These are phyloP conservation scores for Apteryx owenii DNA, from an alignment of 2,113 vertebrate species.

Conservation along the genomic window DNA sequence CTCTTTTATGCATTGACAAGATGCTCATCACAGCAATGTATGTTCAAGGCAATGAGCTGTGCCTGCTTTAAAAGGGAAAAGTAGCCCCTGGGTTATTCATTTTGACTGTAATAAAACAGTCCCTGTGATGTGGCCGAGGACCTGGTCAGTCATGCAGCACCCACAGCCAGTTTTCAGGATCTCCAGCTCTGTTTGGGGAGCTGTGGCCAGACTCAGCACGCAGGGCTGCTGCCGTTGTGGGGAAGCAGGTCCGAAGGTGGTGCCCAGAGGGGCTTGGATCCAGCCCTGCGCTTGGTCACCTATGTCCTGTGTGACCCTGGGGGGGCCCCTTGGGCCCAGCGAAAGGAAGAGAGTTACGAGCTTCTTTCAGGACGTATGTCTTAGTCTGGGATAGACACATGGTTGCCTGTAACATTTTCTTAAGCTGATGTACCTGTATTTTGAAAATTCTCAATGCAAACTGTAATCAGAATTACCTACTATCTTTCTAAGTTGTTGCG, in stretches of 20 bases:
- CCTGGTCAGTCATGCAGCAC: no score
- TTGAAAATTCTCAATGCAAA: not conserved
- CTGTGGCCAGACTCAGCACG: not conserved
- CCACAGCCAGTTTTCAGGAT: not conserved
- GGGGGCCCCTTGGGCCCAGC: not conserved
- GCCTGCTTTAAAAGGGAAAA: not conserved
- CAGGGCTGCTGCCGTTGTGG: not conserved
- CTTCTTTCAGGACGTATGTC: not conserved
- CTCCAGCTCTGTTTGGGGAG: not conserved
- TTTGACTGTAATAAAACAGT: not conserved
- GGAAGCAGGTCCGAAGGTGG: not conserved
- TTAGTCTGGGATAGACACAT: accelerated
- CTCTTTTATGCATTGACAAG: not conserved
- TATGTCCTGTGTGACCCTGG: accelerated
- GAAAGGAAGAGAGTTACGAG: not conserved
- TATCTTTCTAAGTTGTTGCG: not conserved
- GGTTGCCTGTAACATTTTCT: accelerated
- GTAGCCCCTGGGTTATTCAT: not conserved
- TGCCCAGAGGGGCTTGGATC: not conserved
- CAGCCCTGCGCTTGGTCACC: not conserved
- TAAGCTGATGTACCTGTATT: not conserved
- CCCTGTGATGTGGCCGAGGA: not conserved
- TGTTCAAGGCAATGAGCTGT: not conserved
- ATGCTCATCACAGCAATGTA: not conserved
- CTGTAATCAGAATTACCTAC: not conserved